A percentile compares a stretch with the other conserved stretches of the same genome.
Evolutionary conservation across 2,113 vertebrate species (phyloP).

Genomic region (Phyllostomus hastatus): DNA sequence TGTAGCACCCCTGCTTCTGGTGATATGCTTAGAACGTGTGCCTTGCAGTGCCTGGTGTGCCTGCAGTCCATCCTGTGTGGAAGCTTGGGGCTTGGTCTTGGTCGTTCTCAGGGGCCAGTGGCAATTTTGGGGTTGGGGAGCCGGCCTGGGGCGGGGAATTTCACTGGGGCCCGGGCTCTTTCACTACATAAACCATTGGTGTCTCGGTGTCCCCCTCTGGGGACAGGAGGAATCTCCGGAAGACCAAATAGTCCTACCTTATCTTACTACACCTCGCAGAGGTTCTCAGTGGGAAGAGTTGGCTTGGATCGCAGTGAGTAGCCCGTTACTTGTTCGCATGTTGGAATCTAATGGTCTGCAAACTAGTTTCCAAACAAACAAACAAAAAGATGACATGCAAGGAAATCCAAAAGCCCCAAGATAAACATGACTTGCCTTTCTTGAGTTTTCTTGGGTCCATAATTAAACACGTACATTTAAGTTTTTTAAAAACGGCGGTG

Average conservation of each 20-base stretch:
- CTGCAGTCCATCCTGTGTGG: slow-evolving; percentile 73
- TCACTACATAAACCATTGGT: slow-evolving; percentile 73
- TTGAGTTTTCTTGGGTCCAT: not conserved
- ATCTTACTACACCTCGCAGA: slow-evolving; percentile 70
- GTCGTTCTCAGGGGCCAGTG: slow-evolving; percentile 74
- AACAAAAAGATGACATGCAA: too few species aligned
- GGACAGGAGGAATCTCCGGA: slow-evolving; percentile 74
- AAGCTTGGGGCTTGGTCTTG: slow-evolving; percentile 70
- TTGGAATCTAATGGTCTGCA: slow-evolving; percentile 79
- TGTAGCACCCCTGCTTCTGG: not conserved
- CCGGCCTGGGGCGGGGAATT: slow-evolving; percentile 65
- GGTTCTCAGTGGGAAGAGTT: slow-evolving; percentile 75
- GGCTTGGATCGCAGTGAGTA: slow-evolving; percentile 77
- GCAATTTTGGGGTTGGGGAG: slow-evolving; percentile 70
- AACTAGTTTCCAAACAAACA: slow-evolving; percentile 77
- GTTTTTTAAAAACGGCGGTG: not conserved
- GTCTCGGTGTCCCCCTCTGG: slow-evolving; percentile 71
- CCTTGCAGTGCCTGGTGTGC: slow-evolving; percentile 73
- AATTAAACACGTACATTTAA: not conserved
- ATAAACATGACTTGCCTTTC: not conserved
- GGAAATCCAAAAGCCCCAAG: not conserved
- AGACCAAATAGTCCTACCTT: slow-evolving; percentile 73
- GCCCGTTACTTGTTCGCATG: slow-evolving; percentile 76
- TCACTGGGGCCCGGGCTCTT: slow-evolving; percentile 68
- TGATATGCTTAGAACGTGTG: slow-evolving; percentile 73